Conservation (phyloP, 2,888 invertebrate genomes). For the Drosophila quinaria region DNA sequence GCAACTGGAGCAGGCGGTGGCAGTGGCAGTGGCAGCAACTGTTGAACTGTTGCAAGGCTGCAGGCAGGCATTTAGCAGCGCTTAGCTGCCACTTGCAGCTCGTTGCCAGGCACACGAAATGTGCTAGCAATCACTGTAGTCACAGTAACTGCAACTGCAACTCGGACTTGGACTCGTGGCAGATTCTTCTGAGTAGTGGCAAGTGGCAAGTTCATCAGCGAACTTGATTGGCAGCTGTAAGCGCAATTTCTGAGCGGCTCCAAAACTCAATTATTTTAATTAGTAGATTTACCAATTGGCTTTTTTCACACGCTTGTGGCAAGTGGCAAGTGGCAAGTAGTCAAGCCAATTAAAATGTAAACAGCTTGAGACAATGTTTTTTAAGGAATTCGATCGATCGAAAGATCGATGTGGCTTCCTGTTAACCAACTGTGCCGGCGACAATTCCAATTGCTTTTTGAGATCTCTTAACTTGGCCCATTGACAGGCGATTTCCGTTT, state of each 20-base stretch:
- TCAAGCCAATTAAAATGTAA: conserved; percentile 54
- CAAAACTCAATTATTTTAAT: conserved; percentile 73
- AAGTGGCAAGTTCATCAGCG: conserved; percentile 24
- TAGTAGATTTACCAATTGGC: conserved; percentile 61
- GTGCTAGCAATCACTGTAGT: conserved; percentile 8
- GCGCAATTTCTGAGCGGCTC: conserved; percentile 29
- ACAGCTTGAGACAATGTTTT: conserved; percentile 34
- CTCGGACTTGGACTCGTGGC: conserved; percentile 24
- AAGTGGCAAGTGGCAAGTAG: conserved; percentile 27
- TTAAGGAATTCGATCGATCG: conserved; percentile 26
- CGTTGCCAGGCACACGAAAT: conserved; percentile 25
- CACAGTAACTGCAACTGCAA: not conserved
- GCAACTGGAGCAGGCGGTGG: conserved; percentile 18
- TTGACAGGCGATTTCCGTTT: conserved; percentile 77
- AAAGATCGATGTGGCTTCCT: conserved; percentile 39
- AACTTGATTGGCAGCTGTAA: conserved; percentile 50
- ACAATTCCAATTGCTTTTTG: conserved; percentile 47
- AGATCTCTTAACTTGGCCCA: conserved; percentile 39
- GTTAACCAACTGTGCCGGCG: conserved; percentile 35
- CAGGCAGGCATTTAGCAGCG: conserved; percentile 54
- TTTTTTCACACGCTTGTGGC: conserved; percentile 55
- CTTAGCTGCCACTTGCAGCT: conserved; percentile 50
- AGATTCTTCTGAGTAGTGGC: conserved; percentile 4
- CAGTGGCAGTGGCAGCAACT: conserved; percentile 6
- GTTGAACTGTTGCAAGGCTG: conserved; percentile 20